Percentiles rank a stretch among this genome's conserved stretches.
Evolutionary conservation across 2,113 vertebrate species (phyloP).

Genomic region (human): DNA sequence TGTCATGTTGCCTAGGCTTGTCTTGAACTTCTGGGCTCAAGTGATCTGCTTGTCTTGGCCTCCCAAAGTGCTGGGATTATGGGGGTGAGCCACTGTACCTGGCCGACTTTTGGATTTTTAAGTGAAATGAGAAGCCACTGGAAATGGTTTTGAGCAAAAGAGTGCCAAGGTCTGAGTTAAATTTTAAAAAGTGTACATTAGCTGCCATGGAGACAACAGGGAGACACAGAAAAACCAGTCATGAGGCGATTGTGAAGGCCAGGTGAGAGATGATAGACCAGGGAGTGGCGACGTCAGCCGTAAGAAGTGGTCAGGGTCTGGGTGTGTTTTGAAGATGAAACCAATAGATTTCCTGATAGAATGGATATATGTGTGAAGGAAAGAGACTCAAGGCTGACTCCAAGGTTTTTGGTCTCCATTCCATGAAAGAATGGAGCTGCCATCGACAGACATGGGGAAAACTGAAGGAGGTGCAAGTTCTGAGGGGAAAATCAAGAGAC

Average conservation of each 20-base stretch:
- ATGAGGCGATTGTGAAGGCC: background rate
- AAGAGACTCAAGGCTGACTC: background rate
- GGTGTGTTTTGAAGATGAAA: background rate
- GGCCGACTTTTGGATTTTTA: background rate
- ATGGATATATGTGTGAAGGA: background rate
- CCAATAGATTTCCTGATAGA: background rate
- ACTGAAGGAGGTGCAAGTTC: background rate
- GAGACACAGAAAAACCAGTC: conserved; percentile 51
- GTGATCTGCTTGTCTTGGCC: too few species aligned
- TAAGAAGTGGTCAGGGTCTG: background rate
- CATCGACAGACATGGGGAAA: background rate
- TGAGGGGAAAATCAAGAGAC: background rate
- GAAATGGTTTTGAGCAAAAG: background rate
- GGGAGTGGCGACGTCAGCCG: background rate
- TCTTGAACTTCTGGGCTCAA: too few species aligned
- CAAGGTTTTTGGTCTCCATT: background rate
- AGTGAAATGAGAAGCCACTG: background rate
- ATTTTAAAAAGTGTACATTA: background rate
- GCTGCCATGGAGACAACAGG: background rate
- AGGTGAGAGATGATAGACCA: background rate
- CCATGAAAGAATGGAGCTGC: background rate
- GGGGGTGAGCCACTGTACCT: too few species aligned
- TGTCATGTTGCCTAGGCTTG: too few species aligned
- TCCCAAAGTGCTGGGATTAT: too few species aligned
- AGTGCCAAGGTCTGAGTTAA: background rate